Evolutionary conservation across 2,113 vertebrate genomes (phyloP).

Genomic region (Cromileptes altivelis): DNA sequence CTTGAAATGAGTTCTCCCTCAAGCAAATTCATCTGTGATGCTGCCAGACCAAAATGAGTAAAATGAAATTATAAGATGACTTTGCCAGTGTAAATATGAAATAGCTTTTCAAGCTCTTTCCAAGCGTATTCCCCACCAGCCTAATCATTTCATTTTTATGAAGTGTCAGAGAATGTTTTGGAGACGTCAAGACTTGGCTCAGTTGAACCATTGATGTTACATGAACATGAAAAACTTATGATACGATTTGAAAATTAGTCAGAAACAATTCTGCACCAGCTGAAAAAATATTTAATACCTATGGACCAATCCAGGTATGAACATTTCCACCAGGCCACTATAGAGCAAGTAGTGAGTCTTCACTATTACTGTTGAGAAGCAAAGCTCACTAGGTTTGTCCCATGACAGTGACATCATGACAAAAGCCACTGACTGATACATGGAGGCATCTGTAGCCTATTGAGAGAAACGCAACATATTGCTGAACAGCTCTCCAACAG

Average conservation of each 20-base stretch:
- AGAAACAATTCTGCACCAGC: not conserved
- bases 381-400: not conserved
- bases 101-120: slow-evolving; percentile 6
- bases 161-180: not conserved
- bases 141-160: not conserved
- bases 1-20: not conserved
- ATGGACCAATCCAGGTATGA: not conserved
- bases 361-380: not conserved
- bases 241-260: not conserved
- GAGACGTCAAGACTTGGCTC: not conserved
- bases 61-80: not conserved
- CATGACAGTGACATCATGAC: slow-evolving; percentile 19
- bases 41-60: slow-evolving; percentile 14
- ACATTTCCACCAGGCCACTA: not conserved
- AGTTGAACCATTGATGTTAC: not conserved
- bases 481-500: slow-evolving; percentile 9
- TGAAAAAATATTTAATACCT: not conserved
- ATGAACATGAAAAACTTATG: not conserved
- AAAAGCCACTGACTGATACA: slow-evolving; percentile 11
- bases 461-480: slow-evolving; percentile 13
- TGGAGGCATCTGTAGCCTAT: not conserved
- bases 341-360: not conserved
- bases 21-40: not conserved
- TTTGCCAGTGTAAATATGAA: not conserved
- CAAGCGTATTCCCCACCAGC: not conserved